Evolutionary conservation across 2,113 vertebrate genomes (phyloP), one percentile per base, ranked within the genome.

Genomic region (Microtus montanus): DNA sequence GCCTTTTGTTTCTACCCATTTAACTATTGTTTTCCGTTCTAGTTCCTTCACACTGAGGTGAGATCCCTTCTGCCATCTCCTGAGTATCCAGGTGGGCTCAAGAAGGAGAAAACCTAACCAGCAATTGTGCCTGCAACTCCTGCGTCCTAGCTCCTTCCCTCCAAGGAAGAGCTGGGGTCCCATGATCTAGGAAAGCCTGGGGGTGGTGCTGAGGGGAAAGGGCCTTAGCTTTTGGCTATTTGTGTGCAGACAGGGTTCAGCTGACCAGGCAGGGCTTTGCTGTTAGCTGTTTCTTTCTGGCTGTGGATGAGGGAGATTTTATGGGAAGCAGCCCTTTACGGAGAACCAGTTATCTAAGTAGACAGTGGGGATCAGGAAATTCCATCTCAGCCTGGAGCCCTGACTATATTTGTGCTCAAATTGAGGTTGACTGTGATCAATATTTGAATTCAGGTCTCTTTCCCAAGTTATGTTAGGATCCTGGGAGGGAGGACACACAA

Each of bases 391-490:
- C 71, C 85, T 89, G 30, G 54, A 79, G 61, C 38, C 63, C 71
- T 77, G 26, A 73, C 7, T 47, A 92, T 7, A 63, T 75, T 47
- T 85, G 80, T 87, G 52, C n/a, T 87, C 49, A 44, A 66, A 79
- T 12, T 91, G 64, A 83, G 26, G 58, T 7, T 3, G 5, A 82
- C 9, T 30, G 24, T 33, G 80, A 74, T 79, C 82, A 54, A 63
- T 54, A 83, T 74, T 54, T 79, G 68, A 58, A 52, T 75, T 91
- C 66, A 19, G 19, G 35, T 92, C n/a, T 92, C 79, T 92, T 78
- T 92, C 49, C 9, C n/a, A 66, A 90, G 88, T 28, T 28, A 78
- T 77, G 35, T 79, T 35, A 83, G 63, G 93, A 38, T 70, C 41
- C 80, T 22, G n/a, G 79, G 15, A 92, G 22, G 30, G 68, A 14